Percentiles rank a stretch among this genome's conserved stretches.
phyloP scores from a whole-genome alignment of 2,888 invertebrate species.

The Oligia strigilis region DNA sequence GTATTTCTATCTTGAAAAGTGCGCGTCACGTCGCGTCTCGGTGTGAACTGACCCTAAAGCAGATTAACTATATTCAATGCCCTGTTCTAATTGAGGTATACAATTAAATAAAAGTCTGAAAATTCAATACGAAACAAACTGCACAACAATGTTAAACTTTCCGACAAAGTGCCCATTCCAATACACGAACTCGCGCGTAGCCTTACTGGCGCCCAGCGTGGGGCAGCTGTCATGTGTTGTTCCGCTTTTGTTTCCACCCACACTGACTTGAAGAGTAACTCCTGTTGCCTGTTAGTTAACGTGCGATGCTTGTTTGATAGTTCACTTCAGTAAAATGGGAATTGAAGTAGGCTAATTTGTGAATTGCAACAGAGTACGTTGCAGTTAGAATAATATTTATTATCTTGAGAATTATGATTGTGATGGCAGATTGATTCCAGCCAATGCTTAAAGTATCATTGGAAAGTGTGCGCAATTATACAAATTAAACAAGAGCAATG shows the following conservation, averaged over 20 bases:
- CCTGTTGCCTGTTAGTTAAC: conserved; percentile 1
- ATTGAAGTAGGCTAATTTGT: not conserved
- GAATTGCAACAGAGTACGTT: not conserved
- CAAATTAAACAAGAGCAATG: not conserved
- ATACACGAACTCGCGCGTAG: conserved; percentile 12
- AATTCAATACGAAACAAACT: not conserved
- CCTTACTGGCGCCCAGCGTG: conserved; percentile 56
- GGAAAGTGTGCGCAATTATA: not conserved
- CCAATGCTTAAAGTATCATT: not conserved
- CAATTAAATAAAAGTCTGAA: not conserved
- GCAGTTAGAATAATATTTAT: not conserved
- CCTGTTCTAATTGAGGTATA: not conserved
- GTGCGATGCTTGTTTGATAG: conserved; percentile 19
- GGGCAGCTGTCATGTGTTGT: conserved; percentile 40
- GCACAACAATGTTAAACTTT: conserved; percentile 20
- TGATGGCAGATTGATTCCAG: not conserved
- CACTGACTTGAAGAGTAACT: conserved; percentile 22
- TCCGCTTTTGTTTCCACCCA: conserved; percentile 24
- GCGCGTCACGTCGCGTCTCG: too few relatives aligned
- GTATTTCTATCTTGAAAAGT: too few relatives aligned
- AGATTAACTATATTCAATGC: not conserved
- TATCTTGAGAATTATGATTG: not conserved
- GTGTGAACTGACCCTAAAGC: too few relatives aligned
- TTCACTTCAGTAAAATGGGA: conserved; percentile 17
- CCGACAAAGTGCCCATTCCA: conserved; percentile 24